Evolutionary conservation across 2,888 invertebrate genomes (phyloP).

Genomic region (Asteroscopus sphinx): DNA sequence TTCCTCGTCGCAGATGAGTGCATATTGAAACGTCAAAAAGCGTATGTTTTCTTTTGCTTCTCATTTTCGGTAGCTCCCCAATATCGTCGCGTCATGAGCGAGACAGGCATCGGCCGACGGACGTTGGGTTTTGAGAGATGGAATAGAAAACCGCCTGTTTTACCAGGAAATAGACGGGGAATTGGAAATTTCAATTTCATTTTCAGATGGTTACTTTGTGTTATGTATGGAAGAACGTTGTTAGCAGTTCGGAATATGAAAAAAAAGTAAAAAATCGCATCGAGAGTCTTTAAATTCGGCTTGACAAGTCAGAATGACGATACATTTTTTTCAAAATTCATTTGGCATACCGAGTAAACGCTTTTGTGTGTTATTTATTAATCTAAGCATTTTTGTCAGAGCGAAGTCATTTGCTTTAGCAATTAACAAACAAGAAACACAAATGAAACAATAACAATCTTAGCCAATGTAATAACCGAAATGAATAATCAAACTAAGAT

Average conservation of each 20-base stretch:
- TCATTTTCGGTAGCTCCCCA: conserved; percentile 85
- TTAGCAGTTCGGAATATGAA: conserved; percentile 50
- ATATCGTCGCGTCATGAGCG: conserved; percentile 82
- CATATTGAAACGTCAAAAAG: conserved; percentile 88
- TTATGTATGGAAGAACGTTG: conserved; percentile 67
- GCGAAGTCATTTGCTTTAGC: background rate
- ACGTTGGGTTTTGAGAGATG: conserved; percentile 76
- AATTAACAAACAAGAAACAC: background rate
- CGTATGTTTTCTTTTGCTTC: conserved; percentile 85
- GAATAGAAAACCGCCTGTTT: conserved; percentile 84
- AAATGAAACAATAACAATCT: conserved; percentile 17
- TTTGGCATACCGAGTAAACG: conserved; percentile 13
- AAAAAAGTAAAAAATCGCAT: conserved; percentile 38
- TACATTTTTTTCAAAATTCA: conserved; percentile 31
- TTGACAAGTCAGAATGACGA: conserved; percentile 42
- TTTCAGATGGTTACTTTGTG: conserved; percentile 75
- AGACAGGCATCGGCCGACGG: conserved; percentile 75
- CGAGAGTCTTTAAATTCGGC: conserved; percentile 11
- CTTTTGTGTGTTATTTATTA: too few species aligned
- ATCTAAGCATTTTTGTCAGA: conserved; percentile 14
- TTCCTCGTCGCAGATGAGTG: conserved; percentile 78
- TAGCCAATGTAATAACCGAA: conserved; percentile 20
- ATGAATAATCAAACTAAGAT: conserved; percentile 56
- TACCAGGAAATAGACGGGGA: conserved; percentile 84
- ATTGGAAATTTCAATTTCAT: conserved; percentile 85